Percentiles rank a stretch among this genome's conserved stretches.
These are phyloP conservation scores for Danio rerio DNA, from an alignment of 2,113 vertebrate species.

Conservation along the genomic window DNA sequence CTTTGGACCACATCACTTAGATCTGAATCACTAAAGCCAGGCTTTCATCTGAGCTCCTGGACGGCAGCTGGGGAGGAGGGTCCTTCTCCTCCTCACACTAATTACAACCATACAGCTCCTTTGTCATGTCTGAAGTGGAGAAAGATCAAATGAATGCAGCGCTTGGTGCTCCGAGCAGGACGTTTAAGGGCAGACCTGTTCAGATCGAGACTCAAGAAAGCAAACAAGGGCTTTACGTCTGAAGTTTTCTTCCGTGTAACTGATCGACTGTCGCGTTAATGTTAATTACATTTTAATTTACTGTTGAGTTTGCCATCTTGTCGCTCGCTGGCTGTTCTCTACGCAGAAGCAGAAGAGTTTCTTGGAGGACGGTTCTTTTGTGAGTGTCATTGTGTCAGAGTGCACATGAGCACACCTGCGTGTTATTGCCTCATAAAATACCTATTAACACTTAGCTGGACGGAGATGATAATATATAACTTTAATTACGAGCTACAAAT, in stretches of 20 bases:
- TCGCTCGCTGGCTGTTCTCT: constrained; percentile 15
- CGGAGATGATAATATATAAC: constrained; percentile 69
- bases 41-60: constrained; percentile 58
- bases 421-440: constrained; percentile 63
- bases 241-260: constrained; percentile 9
- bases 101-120: constrained; percentile 49
- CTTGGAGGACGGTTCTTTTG: constrained; percentile 3
- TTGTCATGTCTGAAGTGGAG: constrained; percentile 43
- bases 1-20: constrained; percentile 55
- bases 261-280: constrained; percentile 30
- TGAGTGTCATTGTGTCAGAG: constrained; percentile 17
- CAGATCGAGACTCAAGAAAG: constrained; percentile 13
- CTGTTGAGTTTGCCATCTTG: background rate
- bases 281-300: constrained; percentile 44
- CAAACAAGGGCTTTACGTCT: constrained; percentile 24
- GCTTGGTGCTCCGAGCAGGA: constrained; percentile 35
- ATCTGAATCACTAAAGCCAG: constrained; percentile 50
- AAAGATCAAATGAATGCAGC: constrained; percentile 46
- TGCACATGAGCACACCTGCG: constrained; percentile 59
- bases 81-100: constrained; percentile 35
- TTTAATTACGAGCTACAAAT: constrained; percentile 74
- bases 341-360: background rate
- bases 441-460: constrained; percentile 68
- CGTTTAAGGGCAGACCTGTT: constrained; percentile 35
- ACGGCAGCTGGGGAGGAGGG: constrained; percentile 10